Evolutionary conservation across 2,113 vertebrate species (phyloP), one percentile per base, ranked within the genome.

Genomic region (Hypanus sabinus): DNA sequence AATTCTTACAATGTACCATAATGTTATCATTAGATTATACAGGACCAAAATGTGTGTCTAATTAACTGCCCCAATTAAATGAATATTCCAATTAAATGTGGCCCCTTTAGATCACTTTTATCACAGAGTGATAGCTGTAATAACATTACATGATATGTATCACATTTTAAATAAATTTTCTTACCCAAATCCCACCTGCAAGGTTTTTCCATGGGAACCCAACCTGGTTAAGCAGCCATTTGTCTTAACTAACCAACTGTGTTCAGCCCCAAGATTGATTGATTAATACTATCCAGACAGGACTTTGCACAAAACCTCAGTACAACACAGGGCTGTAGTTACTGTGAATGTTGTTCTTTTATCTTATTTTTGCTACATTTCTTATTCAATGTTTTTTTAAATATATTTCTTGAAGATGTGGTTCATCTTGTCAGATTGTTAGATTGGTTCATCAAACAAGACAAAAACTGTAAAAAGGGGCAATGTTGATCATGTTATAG

Each of bases 71-170:
- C 65, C 90, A 93, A 73, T 93, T 93, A 93, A 93, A 93, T 93
- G 90, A 93, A 71, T 93, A 93, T 93, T 90, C 85, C 85, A 90
- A 90, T 90, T 90, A 90, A 90, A n/a, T 90, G 85, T 65, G 85
- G 85, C 85, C 85, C 85, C 85, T 90, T 90, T 90, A 90, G 85
- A 90, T 90, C 85, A 90, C 14, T 65, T n/a, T 65, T 90, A 68
- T 68, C 68, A 33, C 87, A 93, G 90, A 71, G 68, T 71, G 90
- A 93, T 93, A 93, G 68, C 36, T 70, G 68, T 93, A 93, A 93
- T 73, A 93, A 46, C 68, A 73, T 71, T 93, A 73, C 90, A 71
- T 70, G 68, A 93, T 93, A 62, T 71, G 62, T 24, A 46, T 68
- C 68, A 73, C 33, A 93, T 93, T 93, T 93, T 70, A 93, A 71